Evolutionary conservation across 1,140 invertebrate genomes (phyloP).

Genomic region (Heliconius hewitsoni): DNA sequence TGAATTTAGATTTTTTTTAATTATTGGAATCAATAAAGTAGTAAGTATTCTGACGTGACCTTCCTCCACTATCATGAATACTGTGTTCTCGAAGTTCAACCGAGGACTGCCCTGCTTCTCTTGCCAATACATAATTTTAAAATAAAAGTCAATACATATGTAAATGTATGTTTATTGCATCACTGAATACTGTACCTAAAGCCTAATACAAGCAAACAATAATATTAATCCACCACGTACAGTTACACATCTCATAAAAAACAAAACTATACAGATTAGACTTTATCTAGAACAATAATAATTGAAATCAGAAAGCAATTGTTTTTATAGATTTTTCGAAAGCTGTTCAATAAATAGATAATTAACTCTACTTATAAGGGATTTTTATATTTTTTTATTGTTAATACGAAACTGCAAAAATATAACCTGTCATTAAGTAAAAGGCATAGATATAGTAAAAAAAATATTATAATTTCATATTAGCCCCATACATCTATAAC

Average conservation of each 20-base stretch:
- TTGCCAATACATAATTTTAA: background rate
- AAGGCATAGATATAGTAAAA: background rate
- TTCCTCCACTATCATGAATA: too few species aligned
- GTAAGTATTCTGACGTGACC: too few species aligned
- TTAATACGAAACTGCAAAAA: background rate
- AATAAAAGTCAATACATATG: conserved; percentile 21
- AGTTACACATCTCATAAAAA: conserved; percentile 57
- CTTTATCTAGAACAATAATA: conserved; percentile 44
- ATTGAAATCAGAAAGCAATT: conserved; percentile 28
- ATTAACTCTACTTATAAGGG: too few species aligned
- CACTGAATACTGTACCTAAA: conserved; percentile 75
- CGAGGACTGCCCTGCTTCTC: too few species aligned
- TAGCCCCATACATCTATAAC: conserved; percentile 16
- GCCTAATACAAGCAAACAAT: conserved; percentile 63
- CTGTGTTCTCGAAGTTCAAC: too few species aligned
- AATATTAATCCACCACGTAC: conserved; percentile 45
- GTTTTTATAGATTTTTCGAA: conserved; percentile 23
- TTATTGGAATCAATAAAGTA: too few species aligned
- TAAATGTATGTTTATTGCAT: conserved; percentile 75
- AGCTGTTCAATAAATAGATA: background rate
- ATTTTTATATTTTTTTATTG: too few species aligned
- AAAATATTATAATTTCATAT: background rate
- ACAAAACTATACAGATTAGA: conserved; percentile 52
- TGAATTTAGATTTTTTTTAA: too few species aligned
- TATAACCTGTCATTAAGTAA: background rate